Evolutionary conservation across 2,113 vertebrate genomes (phyloP), one percentile per base, ranked within the genome.

Genomic region (Antechinus flavipes): DNA sequence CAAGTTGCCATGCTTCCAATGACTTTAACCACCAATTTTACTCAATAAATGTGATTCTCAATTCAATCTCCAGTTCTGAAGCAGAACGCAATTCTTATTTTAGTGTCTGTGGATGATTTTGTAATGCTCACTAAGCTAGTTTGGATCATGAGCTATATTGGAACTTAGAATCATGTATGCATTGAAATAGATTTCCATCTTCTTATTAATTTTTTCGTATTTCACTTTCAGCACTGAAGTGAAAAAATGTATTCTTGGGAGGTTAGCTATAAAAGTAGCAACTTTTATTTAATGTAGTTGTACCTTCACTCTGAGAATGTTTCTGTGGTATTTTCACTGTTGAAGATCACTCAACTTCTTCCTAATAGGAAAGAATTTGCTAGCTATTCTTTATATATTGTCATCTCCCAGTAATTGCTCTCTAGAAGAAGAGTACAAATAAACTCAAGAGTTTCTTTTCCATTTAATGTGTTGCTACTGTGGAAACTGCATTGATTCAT

Each of bases 241-340:
- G 12, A 96, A 76, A 96, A 76, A 97, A 97, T 53, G 1, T 96
- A 91, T 97, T 98, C 76, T 96, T 90, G 94, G 93, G 92, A 96
- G 12, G 84, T 95, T 22, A 35, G 30, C 49, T 93, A 52, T 95
- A 24, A 42, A 93, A 94, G 23, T 89, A 95, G 91, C 93, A 61
- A 55, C 91, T 96, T 95, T 50, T 96, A 95, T 95, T 90, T 95
- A 96, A 46, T 94, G 30, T 93, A 94, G 92, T 84, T 42, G 16
- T 95, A 25, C 9, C 54, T 84, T 97, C 61, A 93, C 90, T 90
- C 55, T 94, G 52, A 97, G 90, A 97, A 93, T 49, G 19, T 93
- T 97, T 42, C 93, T 97, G 2, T 95, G 30, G 0, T 96, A 56
- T 55, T 92, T 94, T 42, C 30, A 54, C 68, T 53, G 8, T 96